Conservation (phyloP, 2,797 vertebrate species). For the Heliangelus exortis region DNA sequence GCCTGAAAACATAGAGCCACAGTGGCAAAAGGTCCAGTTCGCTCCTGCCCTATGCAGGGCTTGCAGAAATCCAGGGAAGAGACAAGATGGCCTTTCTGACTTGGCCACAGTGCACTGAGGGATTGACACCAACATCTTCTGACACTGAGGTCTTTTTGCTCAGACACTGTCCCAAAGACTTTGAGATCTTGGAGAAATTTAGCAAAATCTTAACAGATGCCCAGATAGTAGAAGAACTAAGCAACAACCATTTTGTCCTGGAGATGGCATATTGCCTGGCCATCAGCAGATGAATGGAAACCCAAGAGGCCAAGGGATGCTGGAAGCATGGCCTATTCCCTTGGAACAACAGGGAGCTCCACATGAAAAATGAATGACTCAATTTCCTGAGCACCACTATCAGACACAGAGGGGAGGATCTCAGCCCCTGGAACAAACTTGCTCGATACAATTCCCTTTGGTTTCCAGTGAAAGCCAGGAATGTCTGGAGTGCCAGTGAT, state of each 20-base stretch:
- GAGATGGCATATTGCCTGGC: conserved; percentile 15
- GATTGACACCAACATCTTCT: neutral
- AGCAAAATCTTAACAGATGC: conserved; percentile 8
- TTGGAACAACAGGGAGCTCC: neutral
- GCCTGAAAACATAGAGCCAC: neutral
- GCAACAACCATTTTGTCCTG: conserved; percentile 37
- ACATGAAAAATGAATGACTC: conserved; percentile 44
- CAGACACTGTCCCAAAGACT: neutral
- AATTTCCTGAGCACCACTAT: neutral
- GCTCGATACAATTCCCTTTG: neutral
- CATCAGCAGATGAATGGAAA: conserved; percentile 25
- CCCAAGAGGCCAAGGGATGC: neutral
- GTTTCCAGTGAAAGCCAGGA: neutral
- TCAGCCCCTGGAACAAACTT: neutral
- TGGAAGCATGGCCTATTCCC: neutral
- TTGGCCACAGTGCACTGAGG: neutral
- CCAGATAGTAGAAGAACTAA: conserved; percentile 2
- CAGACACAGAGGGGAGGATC: neutral
- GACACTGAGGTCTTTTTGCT: accelerated
- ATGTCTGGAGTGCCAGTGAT: neutral
- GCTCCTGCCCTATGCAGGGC: neutral
- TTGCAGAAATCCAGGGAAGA: neutral
- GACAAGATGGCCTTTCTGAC: neutral
- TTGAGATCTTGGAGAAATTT: neutral
- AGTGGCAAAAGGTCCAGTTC: neutral